Evolutionary conservation across 1,140 invertebrate species (phyloP).

Genomic region (Listronotus bonariensis): DNA sequence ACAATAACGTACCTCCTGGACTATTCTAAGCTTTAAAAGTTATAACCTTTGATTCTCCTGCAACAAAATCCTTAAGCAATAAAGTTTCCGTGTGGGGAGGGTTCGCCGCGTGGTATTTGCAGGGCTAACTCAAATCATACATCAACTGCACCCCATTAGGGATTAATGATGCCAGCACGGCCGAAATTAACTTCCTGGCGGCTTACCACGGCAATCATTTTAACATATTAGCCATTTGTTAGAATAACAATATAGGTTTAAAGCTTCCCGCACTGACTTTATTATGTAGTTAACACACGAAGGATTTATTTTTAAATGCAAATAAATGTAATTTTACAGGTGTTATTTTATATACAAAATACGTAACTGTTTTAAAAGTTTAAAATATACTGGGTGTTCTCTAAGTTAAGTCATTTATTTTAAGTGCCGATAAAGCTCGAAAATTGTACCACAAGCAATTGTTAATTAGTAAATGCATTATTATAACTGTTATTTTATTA

Average conservation of each 20-base stretch:
- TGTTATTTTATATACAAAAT: too few relatives aligned
- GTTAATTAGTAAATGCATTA: too few relatives aligned
- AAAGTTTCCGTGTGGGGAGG: constrained; percentile 29
- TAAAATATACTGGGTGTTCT: too few relatives aligned
- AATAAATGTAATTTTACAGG: too few relatives aligned
- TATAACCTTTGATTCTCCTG: constrained; percentile 43
- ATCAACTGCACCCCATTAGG: constrained; percentile 57
- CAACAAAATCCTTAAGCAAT: constrained; percentile 22
- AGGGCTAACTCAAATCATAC: constrained; percentile 52
- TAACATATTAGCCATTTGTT: constrained; percentile 59
- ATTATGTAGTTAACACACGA: constrained; percentile 19
- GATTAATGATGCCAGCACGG: constrained; percentile 57
- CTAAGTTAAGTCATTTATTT: too few relatives aligned
- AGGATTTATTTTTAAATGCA: constrained; percentile 18
- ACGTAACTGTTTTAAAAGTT: too few relatives aligned
- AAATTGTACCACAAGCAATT: too few relatives aligned
- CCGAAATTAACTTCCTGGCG: constrained; percentile 57
- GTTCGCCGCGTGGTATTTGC: constrained; percentile 32
- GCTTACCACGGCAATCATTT: constrained; percentile 57
- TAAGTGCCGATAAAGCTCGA: too few relatives aligned
- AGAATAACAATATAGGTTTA: constrained; percentile 53
- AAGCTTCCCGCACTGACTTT: constrained; percentile 22
- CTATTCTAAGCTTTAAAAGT: constrained; percentile 31
- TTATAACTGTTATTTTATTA: too few relatives aligned
- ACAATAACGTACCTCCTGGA: background rate